Conservation (phyloP, 2,113 vertebrate genomes). For the Cololabis saira region DNA sequence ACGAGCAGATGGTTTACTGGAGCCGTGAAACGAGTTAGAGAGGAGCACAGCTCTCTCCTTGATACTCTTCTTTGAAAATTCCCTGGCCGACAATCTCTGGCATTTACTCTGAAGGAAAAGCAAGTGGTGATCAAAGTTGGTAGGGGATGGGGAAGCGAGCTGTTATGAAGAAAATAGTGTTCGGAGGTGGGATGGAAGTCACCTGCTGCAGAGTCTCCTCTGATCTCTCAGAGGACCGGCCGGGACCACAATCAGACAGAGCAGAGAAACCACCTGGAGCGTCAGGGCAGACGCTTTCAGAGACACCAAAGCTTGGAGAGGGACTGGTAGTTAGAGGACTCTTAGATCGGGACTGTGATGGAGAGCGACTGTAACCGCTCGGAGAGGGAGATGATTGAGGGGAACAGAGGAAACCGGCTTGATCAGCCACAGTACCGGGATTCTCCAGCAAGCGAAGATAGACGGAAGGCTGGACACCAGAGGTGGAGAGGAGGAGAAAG, state of each 20-base stretch:
- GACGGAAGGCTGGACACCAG: slow-evolving; percentile 64
- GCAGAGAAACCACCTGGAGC: background rate
- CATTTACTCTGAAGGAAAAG: slow-evolving; percentile 83
- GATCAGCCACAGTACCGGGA: slow-evolving; percentile 26
- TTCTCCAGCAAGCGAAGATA: slow-evolving; percentile 73
- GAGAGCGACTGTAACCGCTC: slow-evolving; percentile 29
- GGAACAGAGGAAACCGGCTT: slow-evolving; percentile 26
- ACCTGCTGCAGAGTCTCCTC: slow-evolving; percentile 86
- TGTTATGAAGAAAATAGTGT: background rate
- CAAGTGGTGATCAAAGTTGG: background rate
- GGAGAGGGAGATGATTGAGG: slow-evolving; percentile 5
- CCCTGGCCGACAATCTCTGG: slow-evolving; percentile 83
- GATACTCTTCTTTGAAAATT: slow-evolving; percentile 90
- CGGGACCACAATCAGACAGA: slow-evolving; percentile 66
- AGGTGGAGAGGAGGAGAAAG: slow-evolving; percentile 4
- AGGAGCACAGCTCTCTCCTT: slow-evolving; percentile 91
- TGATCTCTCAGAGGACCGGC: slow-evolving; percentile 76
- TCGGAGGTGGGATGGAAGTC: slow-evolving; percentile 35
- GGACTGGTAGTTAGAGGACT: slow-evolving; percentile 8
- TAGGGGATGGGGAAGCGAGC: background rate
- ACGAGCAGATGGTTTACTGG: slow-evolving; percentile 57
- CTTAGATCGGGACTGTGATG: slow-evolving; percentile 25
- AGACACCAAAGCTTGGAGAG: slow-evolving; percentile 54
- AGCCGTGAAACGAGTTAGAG: slow-evolving; percentile 87
- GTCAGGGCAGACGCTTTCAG: slow-evolving; percentile 62